These are phyloP conservation scores for Aptenodytes forsteri DNA, from an alignment of 2,113 vertebrate genomes.

Conservation along the genomic window DNA sequence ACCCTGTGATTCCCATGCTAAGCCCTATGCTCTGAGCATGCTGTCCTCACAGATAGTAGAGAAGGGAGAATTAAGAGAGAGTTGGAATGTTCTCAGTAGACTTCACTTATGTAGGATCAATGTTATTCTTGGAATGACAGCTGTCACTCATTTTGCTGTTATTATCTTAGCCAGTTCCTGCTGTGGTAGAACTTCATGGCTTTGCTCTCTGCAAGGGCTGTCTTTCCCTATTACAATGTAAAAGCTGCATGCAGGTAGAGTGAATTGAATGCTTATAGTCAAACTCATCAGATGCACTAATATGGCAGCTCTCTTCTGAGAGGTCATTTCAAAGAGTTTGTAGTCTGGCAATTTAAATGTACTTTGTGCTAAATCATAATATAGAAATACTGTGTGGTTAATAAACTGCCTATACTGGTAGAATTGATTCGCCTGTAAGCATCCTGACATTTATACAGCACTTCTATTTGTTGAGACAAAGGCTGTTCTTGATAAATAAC, in stretches of 20 bases:
- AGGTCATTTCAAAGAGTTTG: neutral
- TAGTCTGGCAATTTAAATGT: neutral
- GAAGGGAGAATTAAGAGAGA: neutral
- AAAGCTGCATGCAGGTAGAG: neutral
- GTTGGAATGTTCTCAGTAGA: neutral
- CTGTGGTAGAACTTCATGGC: neutral
- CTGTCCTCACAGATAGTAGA: neutral
- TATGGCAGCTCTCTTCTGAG: neutral
- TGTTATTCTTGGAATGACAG: neutral
- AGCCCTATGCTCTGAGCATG: neutral
- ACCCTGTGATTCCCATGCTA: neutral
- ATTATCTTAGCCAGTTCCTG: neutral
- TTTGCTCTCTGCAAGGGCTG: neutral
- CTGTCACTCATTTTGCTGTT: neutral
- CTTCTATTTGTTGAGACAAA: neutral
- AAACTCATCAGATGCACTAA: neutral
- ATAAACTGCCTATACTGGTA: neutral
- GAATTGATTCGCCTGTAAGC: neutral
- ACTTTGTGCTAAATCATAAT: neutral
- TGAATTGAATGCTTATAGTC: neutral
- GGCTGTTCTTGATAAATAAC: constrained; percentile 13
- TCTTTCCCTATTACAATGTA: neutral
- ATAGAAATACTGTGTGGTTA: neutral
- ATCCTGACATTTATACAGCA: neutral
- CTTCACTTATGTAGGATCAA: neutral